Conservation (phyloP, 2,888 invertebrate genomes). For the Mactromeris polynyma region DNA sequence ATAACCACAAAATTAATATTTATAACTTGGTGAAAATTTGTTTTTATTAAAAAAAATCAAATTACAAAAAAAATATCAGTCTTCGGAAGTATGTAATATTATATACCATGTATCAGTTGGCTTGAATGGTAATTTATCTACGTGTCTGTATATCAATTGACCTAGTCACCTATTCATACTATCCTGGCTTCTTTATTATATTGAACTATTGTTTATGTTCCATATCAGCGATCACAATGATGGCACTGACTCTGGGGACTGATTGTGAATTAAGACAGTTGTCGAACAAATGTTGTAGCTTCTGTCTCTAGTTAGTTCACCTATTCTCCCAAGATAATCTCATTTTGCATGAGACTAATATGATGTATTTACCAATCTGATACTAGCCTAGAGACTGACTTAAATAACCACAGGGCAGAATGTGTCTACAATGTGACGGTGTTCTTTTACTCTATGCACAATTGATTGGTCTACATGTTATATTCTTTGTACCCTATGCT, state of each 20-base stretch:
- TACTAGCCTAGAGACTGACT: background rate
- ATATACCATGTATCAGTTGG: too few species aligned
- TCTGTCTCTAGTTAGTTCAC: background rate
- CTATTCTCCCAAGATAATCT: background rate
- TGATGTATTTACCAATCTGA: slow-evolving; percentile 5
- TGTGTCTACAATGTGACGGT: background rate
- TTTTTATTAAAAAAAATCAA: too few species aligned
- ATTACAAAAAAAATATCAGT: too few species aligned
- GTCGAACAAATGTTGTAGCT: background rate
- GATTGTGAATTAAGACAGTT: background rate
- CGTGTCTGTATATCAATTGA: too few species aligned
- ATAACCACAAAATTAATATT: too few species aligned
- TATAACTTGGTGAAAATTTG: too few species aligned
- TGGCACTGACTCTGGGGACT: background rate
- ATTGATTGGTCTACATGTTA: background rate
- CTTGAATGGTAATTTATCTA: too few species aligned
- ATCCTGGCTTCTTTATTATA: too few species aligned
- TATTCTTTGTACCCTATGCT: background rate
- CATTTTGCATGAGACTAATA: slow-evolving; percentile 6
- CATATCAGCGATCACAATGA: too few species aligned
- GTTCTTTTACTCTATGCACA: background rate
- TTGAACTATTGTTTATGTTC: too few species aligned
- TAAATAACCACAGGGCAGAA: background rate
- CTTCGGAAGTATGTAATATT: too few species aligned
- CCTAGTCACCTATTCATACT: too few species aligned